Base-by-base conservation (phyloP, 2,797 vertebrate species). In the Remorina albescens region DNA sequence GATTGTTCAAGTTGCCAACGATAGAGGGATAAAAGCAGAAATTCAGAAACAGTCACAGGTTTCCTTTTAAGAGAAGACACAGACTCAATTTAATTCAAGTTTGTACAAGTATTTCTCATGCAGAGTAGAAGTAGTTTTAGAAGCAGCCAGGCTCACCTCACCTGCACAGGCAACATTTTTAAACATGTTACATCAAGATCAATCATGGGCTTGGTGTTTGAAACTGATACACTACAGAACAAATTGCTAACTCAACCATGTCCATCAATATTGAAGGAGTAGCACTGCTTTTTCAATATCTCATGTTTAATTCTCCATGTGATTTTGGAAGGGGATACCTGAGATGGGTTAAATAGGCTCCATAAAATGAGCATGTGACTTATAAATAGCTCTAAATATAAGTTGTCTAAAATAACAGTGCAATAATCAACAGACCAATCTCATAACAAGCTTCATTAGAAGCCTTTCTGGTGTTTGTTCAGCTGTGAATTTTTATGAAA, bases 21-120 rank as follows among this genome's bases (percentile, higher is more conserved):
- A 54, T 34, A 54, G 60, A 81, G 34, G 56, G 76, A 74, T 73
- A 80, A n/a, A 73, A 63, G 66, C 34, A 15, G 57, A 60, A 88
- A 77, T 74, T n/a, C 28, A 73, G 25, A 32, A 72, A 49, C 59
- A 28, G 63, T 41, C 15, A 59, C 58, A 13, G 34, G 11, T 58
- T 77, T 73, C 21, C 57, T 55, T 76, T 73, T 58, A 26, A 67
- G 25, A 71, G n/a, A 60, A 66, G 34, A 49, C 50, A 25, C 54
- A 74, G 79, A 66, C 58, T 56, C 64, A 75, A 79, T 77, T 86
- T 70, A 83, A 32, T 46, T 77, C 71, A 59, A 59, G 61, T 74
- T 64, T 8, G 49, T 55, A 49, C 66, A 73, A 62, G 67, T 60
- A 49, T 47, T 82, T 34, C 71, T 63, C 56, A 71, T 61, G 61